phyloP scores from a whole-genome alignment of 2,888 invertebrate genomes.

The Girardia tigrina region DNA sequence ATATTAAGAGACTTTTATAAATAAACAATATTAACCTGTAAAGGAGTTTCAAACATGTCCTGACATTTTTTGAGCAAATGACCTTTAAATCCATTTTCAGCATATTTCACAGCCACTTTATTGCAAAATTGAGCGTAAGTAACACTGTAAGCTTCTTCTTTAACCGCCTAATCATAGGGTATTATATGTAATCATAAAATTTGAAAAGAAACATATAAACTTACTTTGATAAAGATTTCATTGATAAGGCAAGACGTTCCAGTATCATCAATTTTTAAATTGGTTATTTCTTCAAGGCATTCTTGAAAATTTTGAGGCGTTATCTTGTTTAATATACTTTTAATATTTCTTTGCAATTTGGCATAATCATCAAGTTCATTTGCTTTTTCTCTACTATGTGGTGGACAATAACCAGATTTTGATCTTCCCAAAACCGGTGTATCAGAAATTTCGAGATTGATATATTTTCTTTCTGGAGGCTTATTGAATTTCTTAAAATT shows the following conservation, averaged over 20 bases:
- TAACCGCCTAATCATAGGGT: neutral
- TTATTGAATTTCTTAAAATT: neutral
- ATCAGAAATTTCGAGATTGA: neutral
- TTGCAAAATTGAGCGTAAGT: neutral
- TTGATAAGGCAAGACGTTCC: slow-evolving; percentile 10
- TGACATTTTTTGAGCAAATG: slow-evolving; percentile 18
- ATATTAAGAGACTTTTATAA: too few species aligned
- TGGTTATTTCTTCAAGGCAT: neutral
- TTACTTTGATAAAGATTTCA: neutral
- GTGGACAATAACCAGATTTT: neutral
- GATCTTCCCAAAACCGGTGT: neutral
- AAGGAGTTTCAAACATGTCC: slow-evolving; percentile 15
- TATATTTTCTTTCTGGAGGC: neutral
- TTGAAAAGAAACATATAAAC: neutral
- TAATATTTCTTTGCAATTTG: neutral
- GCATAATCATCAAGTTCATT: neutral
- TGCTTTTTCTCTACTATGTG: neutral
- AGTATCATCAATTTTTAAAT: neutral
- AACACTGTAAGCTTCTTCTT: slow-evolving; percentile 9
- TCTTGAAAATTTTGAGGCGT: slow-evolving; percentile 2
- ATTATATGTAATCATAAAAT: too few species aligned
- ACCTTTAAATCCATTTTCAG: neutral
- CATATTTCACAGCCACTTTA: neutral
- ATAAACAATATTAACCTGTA: neutral
- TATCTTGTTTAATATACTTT: neutral